Evolutionary conservation across 1,140 invertebrate species (phyloP), one percentile per base, ranked within the genome.

Genomic region (Euura saliciscinereae): DNA sequence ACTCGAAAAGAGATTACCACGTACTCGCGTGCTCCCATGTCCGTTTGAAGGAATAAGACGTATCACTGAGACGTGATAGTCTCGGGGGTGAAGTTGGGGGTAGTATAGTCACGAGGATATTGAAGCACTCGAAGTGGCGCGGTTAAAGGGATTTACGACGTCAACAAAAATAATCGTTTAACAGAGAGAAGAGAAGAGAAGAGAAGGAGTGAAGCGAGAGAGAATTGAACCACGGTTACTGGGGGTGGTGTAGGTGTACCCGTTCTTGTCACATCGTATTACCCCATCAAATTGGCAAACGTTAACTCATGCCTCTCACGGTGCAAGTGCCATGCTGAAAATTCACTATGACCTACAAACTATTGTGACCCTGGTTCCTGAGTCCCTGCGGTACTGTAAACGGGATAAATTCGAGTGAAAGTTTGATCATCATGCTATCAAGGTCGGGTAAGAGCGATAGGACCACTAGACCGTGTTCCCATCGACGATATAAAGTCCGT

Each of bases 131-230:
- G 13, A 75, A 79, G 75, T 76, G 77, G 68, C 72, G 72, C 73
- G 68, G 79, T 78, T 75, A 74, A 78, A 78, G 76, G 75, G 72
- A 78, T 81, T 80, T 80, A 81, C 74, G 78, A 79, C 78, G 76
- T 79, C 79, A 80, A 79, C 77, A 79, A 79, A 80, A 81, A 81
- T 80, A 78, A 81, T 80, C 79, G 79, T 80, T 80, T 79, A 79
- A 79, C 78, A 73, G 51, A 72, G 69, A 43, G 66, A 28, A 65
- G 13, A 3, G 5, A 6, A 46, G 13, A 46, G 42, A 11, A 5
- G 6, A 70, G 42, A n/a, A 51, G 28, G 10, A n/a, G 59, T 51
- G 42, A 8, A 70, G 7, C 28, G 45, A 6, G 8, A 8, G 5
- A 59, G 13, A n/a, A 8, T 11, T 11, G 51, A n/a, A 59, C 51